Conservation (phyloP, 2,113 vertebrate species). For the Brachypteracias leptosomus region DNA sequence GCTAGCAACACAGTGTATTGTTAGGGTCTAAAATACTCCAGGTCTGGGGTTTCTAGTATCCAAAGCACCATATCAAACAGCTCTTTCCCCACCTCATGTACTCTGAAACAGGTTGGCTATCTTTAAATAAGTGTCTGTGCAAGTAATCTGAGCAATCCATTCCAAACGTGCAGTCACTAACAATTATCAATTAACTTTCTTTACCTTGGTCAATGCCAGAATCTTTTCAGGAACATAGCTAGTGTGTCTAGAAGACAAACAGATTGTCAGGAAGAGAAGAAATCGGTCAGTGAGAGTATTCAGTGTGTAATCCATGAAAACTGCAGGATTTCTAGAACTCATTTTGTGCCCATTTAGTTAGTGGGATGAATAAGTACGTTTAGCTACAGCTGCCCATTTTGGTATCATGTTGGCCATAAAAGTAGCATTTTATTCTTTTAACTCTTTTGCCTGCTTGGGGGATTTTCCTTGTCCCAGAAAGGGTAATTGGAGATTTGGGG, state of each 20-base stretch:
- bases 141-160: neutral
- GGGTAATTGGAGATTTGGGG: neutral
- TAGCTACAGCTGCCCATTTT: constrained; percentile 22
- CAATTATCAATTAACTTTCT: constrained; percentile 4
- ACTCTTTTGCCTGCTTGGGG: constrained; percentile 7
- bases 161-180: neutral
- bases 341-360: neutral
- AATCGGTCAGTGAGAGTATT: neutral
- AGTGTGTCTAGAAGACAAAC: constrained; percentile 41
- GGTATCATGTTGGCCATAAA: constrained; percentile 3
- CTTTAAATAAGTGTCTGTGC: neutral
- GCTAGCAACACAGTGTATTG: neutral
- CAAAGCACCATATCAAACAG: neutral
- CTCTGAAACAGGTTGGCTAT: neutral
- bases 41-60: neutral
- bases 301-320: neutral
- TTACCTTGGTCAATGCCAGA: constrained; percentile 58
- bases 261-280: constrained; percentile 1
- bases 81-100: constrained; percentile 41
- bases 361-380: neutral
- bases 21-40: neutral
- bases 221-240: constrained; percentile 58
- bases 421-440: constrained; percentile 34
- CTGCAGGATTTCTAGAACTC: constrained; percentile 5
- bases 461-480: constrained; percentile 37